phyloP scores from a whole-genome alignment of 2,113 vertebrate genomes.

The Lepidothrix coronata region DNA sequence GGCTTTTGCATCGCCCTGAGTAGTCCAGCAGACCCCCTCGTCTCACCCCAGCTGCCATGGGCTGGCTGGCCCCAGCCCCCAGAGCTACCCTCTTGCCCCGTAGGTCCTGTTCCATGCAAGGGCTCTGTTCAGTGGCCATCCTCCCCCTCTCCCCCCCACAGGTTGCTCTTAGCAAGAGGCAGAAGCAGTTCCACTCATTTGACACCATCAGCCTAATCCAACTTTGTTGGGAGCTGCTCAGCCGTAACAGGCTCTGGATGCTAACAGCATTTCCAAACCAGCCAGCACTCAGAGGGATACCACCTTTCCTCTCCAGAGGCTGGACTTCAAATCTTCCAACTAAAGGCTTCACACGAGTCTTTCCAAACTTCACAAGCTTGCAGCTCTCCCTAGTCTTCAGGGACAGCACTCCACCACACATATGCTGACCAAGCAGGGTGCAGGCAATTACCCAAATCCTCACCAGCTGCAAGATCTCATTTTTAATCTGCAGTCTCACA shows the following conservation, averaged over 20 bases:
- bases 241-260: background rate
- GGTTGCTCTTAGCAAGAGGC: background rate
- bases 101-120: rapidly evolving
- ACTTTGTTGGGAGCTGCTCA: background rate
- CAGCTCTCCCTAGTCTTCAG: background rate
- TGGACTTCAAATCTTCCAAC: background rate
- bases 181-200: background rate
- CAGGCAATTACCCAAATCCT: constrained; percentile 6
- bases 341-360: background rate
- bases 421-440: background rate
- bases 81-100: rapidly evolving
- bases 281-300: background rate
- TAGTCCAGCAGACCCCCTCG: background rate
- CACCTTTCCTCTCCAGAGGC: background rate
- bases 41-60: background rate
- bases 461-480: background rate
- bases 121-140: background rate
- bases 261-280: background rate
- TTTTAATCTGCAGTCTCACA: background rate
- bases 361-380: background rate
- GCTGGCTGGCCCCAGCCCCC: background rate
- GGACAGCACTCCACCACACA: background rate
- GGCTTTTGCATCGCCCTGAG: rapidly evolving
- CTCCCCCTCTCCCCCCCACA: background rate
- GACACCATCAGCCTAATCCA: background rate